Percentiles rank a stretch among this genome's conserved stretches.
phyloP scores from a whole-genome alignment of 2,113 vertebrate genomes.

The Uropsilus gracilis region DNA sequence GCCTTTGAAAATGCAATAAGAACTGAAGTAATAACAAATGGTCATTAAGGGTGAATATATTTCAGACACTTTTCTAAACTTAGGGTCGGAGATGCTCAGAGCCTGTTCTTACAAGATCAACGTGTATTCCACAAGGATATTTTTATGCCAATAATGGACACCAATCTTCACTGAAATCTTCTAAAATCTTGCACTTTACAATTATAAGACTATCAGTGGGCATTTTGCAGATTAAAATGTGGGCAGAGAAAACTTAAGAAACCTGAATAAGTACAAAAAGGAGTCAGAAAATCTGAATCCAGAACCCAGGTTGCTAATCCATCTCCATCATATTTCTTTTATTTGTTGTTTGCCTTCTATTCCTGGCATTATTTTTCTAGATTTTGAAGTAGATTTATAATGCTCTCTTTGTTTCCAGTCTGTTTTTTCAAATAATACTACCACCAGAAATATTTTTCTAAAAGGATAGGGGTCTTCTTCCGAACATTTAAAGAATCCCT shows the following conservation, averaged over 20 bases:
- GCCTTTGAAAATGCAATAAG: neutral
- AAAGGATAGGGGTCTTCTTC: neutral
- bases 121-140: fast-evolving
- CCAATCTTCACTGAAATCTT: neutral
- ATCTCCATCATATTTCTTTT: neutral
- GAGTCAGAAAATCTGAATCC: neutral
- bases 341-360: neutral
- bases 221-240: neutral
- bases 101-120: neutral
- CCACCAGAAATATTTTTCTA: neutral
- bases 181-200: neutral
- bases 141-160: neutral
- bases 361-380: neutral
- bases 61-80: neutral
- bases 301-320: neutral
- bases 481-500: neutral
- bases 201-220: neutral
- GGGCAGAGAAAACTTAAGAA: neutral
- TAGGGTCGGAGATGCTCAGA: neutral
- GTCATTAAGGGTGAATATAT: neutral
- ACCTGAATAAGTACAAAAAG: neutral
- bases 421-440: neutral
- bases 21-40: neutral
- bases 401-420: neutral
- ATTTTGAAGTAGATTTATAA: neutral